Conservation (phyloP, 2,797 vertebrate genomes). For the Eurystomus glaucurus region DNA sequence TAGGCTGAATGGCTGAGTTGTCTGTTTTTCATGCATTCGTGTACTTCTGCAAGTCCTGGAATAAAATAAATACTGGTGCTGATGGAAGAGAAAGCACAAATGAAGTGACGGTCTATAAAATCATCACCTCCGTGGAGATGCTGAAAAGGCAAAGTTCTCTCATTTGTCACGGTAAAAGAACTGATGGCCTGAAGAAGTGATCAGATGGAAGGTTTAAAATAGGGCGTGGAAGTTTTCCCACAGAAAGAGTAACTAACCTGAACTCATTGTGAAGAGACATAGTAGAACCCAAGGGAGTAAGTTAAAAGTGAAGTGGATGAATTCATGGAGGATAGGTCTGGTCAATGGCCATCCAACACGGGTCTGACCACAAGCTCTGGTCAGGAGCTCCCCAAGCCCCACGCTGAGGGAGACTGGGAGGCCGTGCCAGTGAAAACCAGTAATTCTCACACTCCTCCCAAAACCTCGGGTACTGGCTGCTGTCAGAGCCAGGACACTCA, state of each 20-base stretch:
- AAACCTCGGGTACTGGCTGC: not conserved
- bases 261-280: not conserved
- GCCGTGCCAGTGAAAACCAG: not conserved
- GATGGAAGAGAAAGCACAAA: not conserved
- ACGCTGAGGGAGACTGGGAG: fast-evolving
- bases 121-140: not conserved
- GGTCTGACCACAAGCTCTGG: not conserved
- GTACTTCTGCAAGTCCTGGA: not conserved
- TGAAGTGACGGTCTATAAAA: not conserved
- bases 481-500: not conserved
- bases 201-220: not conserved
- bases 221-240: not conserved
- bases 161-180: not conserved
- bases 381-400: not conserved
- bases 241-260: constrained; percentile 1
- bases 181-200: fast-evolving
- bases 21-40: not conserved
- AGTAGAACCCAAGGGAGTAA: not conserved
- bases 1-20: not conserved
- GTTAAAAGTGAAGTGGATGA: not conserved
- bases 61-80: not conserved
- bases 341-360: not conserved
- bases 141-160: not conserved
- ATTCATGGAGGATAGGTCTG: not conserved
- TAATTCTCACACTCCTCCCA: not conserved